Percentiles rank a stretch among this genome's conserved stretches.
These are phyloP conservation scores for Iguana delicatissima DNA, from an alignment of 2,797 vertebrate genomes.

Conservation along the genomic window DNA sequence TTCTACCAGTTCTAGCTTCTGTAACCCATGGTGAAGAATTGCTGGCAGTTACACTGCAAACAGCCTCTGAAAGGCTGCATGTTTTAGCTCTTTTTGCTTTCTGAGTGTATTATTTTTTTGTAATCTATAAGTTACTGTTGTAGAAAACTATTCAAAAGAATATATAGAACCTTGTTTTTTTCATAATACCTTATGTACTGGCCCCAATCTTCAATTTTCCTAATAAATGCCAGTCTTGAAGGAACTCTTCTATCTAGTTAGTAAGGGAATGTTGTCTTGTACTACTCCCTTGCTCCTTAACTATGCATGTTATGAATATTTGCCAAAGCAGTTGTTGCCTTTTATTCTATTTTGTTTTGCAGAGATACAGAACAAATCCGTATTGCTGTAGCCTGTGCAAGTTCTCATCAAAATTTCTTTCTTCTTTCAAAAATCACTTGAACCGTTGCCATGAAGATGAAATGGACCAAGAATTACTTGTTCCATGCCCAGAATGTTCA, in stretches of 20 bases:
- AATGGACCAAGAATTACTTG: constrained; percentile 87
- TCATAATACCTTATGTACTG: too few species aligned
- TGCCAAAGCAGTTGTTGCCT: constrained; percentile 21
- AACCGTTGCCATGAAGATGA: constrained; percentile 90
- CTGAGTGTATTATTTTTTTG: too few species aligned
- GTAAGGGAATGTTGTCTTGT: background rate
- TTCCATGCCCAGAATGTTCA: constrained; percentile 89
- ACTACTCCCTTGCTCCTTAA: background rate
- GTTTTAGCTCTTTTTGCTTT: too few species aligned
- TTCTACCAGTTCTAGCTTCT: too few species aligned
- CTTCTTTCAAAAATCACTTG: constrained; percentile 90
- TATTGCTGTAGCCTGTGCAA: constrained; percentile 94
- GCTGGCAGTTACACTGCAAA: too few species aligned
- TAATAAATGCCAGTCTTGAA: background rate
- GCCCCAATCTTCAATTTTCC: too few species aligned
- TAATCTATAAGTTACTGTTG: too few species aligned
- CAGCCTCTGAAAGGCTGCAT: too few species aligned
- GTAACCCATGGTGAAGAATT: too few species aligned
- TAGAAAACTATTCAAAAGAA: too few species aligned
- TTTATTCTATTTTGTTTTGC: constrained; percentile 64
- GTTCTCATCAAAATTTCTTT: constrained; percentile 90
- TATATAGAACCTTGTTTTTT: too few species aligned
- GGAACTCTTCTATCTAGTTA: background rate
- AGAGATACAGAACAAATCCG: constrained; percentile 92
- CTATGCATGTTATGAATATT: background rate